Conservation (phyloP, 2,797 vertebrate genomes). For the Fundulus diaphanus region DNA sequence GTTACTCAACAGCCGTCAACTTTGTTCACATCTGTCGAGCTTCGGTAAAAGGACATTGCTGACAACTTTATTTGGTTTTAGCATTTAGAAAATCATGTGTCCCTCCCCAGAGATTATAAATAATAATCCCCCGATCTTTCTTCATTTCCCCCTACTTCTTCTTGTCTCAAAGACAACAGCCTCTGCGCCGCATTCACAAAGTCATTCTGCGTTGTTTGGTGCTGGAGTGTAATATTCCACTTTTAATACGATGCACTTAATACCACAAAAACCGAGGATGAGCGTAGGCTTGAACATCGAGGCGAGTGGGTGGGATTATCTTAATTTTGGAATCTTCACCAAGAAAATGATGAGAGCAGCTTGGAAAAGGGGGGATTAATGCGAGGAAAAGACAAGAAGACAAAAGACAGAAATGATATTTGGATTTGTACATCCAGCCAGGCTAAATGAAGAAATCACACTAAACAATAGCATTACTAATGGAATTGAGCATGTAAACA, state of each 20-base stretch:
- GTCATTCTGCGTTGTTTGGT: slow-evolving; percentile 25
- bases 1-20: slow-evolving; percentile 18
- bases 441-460: slow-evolving; percentile 47
- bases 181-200: slow-evolving; percentile 55
- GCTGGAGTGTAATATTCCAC: slow-evolving; percentile 34
- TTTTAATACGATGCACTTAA: slow-evolving; percentile 23
- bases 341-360: slow-evolving; percentile 33
- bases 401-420: slow-evolving; percentile 44
- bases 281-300: slow-evolving; percentile 36
- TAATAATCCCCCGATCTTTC: slow-evolving; percentile 51
- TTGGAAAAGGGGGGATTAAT: slow-evolving; percentile 39
- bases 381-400: slow-evolving; percentile 32
- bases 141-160: slow-evolving; percentile 9
- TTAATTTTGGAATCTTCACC: slow-evolving; percentile 58
- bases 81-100: slow-evolving; percentile 62
- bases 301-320: slow-evolving; percentile 50
- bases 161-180: slow-evolving; percentile 71
- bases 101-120: slow-evolving; percentile 64
- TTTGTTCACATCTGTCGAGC: slow-evolving; percentile 38
- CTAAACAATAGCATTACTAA: slow-evolving; percentile 58
- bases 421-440: slow-evolving; percentile 41
- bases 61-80: slow-evolving; percentile 70
- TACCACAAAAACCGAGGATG: neutral
- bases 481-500: slow-evolving; percentile 43
- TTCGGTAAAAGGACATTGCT: slow-evolving; percentile 61